Conservation (phyloP, 2,113 vertebrate species). For the rat (Rattus norvegicus) region GRCr8 NC_086023.1:64135501-64136000, state of each 20-base stretch:
- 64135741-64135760: conserved; percentile 21
- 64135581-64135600: background rate
- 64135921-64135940: background rate
- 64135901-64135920: background rate
- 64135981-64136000: background rate
- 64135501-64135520: background rate
- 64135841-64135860: background rate
- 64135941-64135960: background rate
- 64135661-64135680: background rate
- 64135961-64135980: background rate
- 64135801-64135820: background rate
- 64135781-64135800: background rate
- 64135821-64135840: background rate
- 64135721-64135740: background rate
- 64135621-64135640: background rate
- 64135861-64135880: background rate
- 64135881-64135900: background rate
- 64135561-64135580: background rate
- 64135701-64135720: background rate
- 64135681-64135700: background rate
- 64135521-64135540: conserved; percentile 36
- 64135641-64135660: background rate
- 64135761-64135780: background rate
- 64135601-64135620: background rate
- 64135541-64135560: background rate